Evolutionary conservation across 2,797 vertebrate genomes (phyloP).

Genomic region (Podarcis siculus): DNA sequence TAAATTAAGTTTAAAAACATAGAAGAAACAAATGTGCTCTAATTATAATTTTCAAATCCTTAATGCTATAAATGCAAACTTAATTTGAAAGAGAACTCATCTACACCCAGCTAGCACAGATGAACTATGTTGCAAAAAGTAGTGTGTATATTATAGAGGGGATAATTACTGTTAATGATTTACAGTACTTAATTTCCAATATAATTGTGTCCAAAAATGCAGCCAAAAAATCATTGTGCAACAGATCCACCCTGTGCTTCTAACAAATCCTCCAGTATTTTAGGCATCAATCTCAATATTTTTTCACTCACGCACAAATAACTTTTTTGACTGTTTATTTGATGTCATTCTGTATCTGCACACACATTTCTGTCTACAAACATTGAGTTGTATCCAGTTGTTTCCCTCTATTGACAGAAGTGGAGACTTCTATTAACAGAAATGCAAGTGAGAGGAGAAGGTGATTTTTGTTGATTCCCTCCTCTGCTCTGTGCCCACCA

Average conservation of each 20-base stretch:
- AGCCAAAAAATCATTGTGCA: too few relatives aligned
- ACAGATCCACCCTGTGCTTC: not conserved
- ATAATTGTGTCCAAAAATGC: too few relatives aligned
- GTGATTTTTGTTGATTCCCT: not conserved
- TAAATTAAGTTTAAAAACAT: not conserved
- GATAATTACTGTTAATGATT: not conserved
- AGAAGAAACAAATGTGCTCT: not conserved
- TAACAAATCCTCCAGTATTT: not conserved
- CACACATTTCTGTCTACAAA: not conserved
- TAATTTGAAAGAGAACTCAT: not conserved
- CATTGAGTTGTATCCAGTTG: not conserved
- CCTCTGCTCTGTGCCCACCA: not conserved
- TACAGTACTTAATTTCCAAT: not conserved
- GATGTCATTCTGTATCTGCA: not conserved
- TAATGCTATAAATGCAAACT: not conserved
- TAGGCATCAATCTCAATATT: not conserved
- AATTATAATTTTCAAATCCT: not conserved
- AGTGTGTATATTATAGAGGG: not conserved
- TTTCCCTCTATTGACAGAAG: not conserved
- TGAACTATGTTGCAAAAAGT: not conserved
- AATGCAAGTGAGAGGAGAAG: not conserved
- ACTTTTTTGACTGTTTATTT: not conserved
- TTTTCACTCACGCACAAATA: not conserved
- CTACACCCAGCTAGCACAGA: not conserved
- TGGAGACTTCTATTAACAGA: not conserved